Conservation (phyloP, 2,888 invertebrate genomes). For the Subacronicta megacephala region DNA sequence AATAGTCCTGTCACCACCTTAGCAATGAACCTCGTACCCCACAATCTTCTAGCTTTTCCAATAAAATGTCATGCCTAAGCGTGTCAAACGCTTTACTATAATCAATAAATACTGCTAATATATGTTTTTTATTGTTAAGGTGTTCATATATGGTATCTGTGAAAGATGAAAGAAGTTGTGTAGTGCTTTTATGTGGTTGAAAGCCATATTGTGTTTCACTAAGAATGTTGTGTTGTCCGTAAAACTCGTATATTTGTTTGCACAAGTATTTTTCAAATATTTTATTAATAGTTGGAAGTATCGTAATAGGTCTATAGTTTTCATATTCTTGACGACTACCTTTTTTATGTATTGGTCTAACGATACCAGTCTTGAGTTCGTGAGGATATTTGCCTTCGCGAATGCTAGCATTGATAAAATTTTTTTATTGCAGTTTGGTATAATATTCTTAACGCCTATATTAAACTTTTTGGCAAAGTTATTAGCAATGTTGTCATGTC, state of each 20-base stretch:
- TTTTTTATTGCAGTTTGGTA: neutral
- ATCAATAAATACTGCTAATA: no score
- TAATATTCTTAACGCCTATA: neutral
- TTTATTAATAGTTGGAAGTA: neutral
- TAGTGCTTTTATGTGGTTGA: neutral
- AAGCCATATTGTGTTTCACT: conserved; percentile 2
- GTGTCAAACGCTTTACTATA: conserved; percentile 7
- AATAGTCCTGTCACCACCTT: conserved; percentile 1
- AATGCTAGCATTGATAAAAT: neutral
- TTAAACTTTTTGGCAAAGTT: conserved; percentile 4
- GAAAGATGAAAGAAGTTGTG: neutral
- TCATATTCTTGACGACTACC: neutral
- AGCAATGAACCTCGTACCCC: conserved; percentile 1
- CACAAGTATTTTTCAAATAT: neutral
- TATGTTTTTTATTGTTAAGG: no score
- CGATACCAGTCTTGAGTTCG: neutral
- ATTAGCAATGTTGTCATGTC: neutral
- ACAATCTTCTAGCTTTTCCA: conserved; percentile 4
- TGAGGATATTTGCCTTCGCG: neutral
- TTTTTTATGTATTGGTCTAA: neutral
- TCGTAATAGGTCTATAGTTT: neutral
- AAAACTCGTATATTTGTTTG: conserved; percentile 1
- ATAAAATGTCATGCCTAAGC: neutral
- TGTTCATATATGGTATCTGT: conserved; percentile 1
- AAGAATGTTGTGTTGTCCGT: neutral